These are phyloP conservation scores for Aspidoscelis tigris DNA, from an alignment of 2,113 vertebrate genomes.

Conservation along the genomic window DNA sequence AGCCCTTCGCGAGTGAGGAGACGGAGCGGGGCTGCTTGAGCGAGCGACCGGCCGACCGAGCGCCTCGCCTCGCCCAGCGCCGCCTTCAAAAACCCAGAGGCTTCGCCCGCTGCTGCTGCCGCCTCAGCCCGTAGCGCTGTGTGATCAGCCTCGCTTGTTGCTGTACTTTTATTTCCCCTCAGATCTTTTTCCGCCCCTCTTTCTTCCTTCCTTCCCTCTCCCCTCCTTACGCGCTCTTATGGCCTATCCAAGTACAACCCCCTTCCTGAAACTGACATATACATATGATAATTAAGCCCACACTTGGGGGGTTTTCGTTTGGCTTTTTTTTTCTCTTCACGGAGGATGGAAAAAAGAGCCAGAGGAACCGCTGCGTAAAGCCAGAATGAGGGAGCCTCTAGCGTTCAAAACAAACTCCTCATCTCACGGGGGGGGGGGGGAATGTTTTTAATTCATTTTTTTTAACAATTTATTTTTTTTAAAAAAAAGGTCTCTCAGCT, in stretches of 20 bases:
- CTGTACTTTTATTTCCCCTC: slow-evolving; percentile 84
- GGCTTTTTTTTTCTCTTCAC: slow-evolving; percentile 55
- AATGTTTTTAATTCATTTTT: too few species aligned
- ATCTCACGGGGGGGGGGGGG: not conserved
- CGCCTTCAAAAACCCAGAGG: slow-evolving; percentile 3
- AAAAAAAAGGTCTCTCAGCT: too few species aligned
- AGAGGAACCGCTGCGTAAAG: slow-evolving; percentile 62
- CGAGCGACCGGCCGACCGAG: too few species aligned
- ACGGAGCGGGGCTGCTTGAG: slow-evolving; percentile 31
- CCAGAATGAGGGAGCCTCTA: slow-evolving; percentile 75
- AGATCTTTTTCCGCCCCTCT: slow-evolving; percentile 54
- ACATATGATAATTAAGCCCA: slow-evolving; percentile 81
- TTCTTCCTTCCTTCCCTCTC: slow-evolving; percentile 59
- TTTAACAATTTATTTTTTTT: too few species aligned
- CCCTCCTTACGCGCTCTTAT: slow-evolving; percentile 70
- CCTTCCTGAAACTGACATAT: slow-evolving; percentile 81
- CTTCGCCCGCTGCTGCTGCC: slow-evolving; percentile 25
- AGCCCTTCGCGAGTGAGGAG: slow-evolving; percentile 64
- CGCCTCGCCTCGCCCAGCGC: not conserved
- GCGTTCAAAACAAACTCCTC: slow-evolving; percentile 63
- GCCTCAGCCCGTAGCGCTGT: slow-evolving; percentile 60
- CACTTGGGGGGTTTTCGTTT: slow-evolving; percentile 49
- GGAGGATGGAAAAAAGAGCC: slow-evolving; percentile 63
- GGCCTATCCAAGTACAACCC: slow-evolving; percentile 83
- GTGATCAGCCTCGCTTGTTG: slow-evolving; percentile 64